Conservation (phyloP, 2,113 vertebrate genomes). For the Sus scrofa region T2T-Sscrofa CM000828.6:68708001-68708500, state of each 20-base stretch:
- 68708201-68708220: not conserved
- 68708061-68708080: constrained; percentile 80
- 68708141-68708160: constrained; percentile 76
- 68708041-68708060: constrained; percentile 83
- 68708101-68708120: constrained; percentile 72
- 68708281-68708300: constrained; percentile 57
- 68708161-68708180: constrained; percentile 64
- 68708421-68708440: constrained; percentile 89
- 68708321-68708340: constrained; percentile 85
- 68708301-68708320: constrained; percentile 68
- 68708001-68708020: not conserved
- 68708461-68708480: constrained; percentile 93
- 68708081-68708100: constrained; percentile 77
- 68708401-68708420: constrained; percentile 91
- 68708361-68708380: constrained; percentile 89
- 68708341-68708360: constrained; percentile 86
- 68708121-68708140: constrained; percentile 80
- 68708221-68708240: not conserved
- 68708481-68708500: constrained; percentile 91
- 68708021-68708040: not conserved
- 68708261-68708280: constrained; percentile 69
- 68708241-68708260: constrained; percentile 56
- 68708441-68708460: constrained; percentile 92
- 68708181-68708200: constrained; percentile 70
- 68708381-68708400: constrained; percentile 88